Evolutionary conservation across 2,888 invertebrate species (phyloP).

Genomic region (Sarcophaga subvicina): DNA sequence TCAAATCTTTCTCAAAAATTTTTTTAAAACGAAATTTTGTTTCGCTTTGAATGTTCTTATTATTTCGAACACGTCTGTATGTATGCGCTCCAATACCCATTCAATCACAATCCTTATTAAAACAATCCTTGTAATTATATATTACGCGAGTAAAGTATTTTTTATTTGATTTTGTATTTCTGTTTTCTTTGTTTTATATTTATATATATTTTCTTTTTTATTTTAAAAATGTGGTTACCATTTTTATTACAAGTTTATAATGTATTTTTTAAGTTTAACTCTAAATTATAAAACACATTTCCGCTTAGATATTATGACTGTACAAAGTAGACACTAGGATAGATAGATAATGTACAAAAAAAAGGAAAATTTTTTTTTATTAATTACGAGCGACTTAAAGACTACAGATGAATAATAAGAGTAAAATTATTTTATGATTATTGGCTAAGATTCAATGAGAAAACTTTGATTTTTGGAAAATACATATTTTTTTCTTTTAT

Average conservation of each 20-base stretch:
- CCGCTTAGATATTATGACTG: conserved; percentile 57
- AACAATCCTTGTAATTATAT: conserved; percentile 20
- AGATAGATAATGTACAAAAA: conserved; percentile 38
- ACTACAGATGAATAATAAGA: conserved; percentile 8
- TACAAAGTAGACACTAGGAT: conserved; percentile 53
- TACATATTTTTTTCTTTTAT: not conserved
- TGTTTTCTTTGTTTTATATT: conserved; percentile 2
- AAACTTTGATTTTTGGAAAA: conserved; percentile 18
- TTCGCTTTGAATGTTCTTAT: too few relatives aligned
- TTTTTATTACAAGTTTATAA: conserved; percentile 40
- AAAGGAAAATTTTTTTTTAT: conserved; percentile 4
- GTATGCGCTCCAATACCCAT: too few relatives aligned
- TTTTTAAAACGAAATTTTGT: too few relatives aligned
- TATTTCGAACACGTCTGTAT: too few relatives aligned
- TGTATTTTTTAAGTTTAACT: conserved; percentile 4
- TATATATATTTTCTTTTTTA: conserved; percentile 5
- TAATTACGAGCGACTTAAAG: conserved; percentile 14
- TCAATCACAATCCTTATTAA: not conserved
- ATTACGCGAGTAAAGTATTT: conserved; percentile 51
- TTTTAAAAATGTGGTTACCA: conserved; percentile 41
- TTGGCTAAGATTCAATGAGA: conserved; percentile 12
- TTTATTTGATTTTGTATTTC: conserved; percentile 33
- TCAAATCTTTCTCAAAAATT: too few relatives aligned
- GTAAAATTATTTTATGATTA: not conserved
- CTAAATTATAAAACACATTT: conserved; percentile 55